Evolutionary conservation across 2,113 vertebrate species (phyloP).

Genomic region (Syrmaticus mikado): DNA sequence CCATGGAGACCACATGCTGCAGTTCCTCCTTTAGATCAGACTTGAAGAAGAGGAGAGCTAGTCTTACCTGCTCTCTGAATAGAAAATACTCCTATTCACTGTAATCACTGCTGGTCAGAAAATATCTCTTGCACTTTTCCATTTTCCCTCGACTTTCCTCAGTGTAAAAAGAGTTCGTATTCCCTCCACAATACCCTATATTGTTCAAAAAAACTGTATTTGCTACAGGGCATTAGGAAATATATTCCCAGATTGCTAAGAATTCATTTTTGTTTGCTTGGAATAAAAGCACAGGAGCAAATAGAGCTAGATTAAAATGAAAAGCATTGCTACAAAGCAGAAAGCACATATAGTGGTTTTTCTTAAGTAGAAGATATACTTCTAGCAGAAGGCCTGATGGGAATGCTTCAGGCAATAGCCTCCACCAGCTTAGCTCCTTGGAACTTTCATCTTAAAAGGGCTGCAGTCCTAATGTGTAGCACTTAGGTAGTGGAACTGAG

Average conservation of each 20-base stretch:
- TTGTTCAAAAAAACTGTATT: neutral
- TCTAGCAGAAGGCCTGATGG: slow-evolving; percentile 38
- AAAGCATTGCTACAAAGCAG: slow-evolving; percentile 40
- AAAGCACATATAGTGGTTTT: slow-evolving; percentile 3
- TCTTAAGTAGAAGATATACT: slow-evolving; percentile 20
- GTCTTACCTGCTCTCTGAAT: neutral
- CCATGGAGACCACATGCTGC: neutral
- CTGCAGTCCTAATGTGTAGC: neutral
- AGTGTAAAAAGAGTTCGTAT: neutral
- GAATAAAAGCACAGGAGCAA: slow-evolving; percentile 48
- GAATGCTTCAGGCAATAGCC: slow-evolving; percentile 45
- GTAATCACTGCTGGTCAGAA: slow-evolving; percentile 35
- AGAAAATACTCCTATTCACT: slow-evolving; percentile 1
- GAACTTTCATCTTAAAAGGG: slow-evolving; percentile 12
- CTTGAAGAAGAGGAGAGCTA: neutral
- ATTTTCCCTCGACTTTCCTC: slow-evolving; percentile 4
- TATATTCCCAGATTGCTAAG: slow-evolving; percentile 54
- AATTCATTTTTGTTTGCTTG: slow-evolving; percentile 56
- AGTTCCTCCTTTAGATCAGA: slow-evolving; percentile 14
- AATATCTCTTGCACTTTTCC: neutral
- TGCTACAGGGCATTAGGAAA: slow-evolving; percentile 55
- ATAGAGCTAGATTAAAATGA: slow-evolving; percentile 56
- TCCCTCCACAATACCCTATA: neutral
- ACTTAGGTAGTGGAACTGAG: neutral
- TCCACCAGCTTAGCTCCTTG: neutral